A percentile compares a stretch with the other conserved stretches of the same genome.
phyloP scores from a whole-genome alignment of 2,797 vertebrate genomes.

The Erethizon dorsatum region DNA sequence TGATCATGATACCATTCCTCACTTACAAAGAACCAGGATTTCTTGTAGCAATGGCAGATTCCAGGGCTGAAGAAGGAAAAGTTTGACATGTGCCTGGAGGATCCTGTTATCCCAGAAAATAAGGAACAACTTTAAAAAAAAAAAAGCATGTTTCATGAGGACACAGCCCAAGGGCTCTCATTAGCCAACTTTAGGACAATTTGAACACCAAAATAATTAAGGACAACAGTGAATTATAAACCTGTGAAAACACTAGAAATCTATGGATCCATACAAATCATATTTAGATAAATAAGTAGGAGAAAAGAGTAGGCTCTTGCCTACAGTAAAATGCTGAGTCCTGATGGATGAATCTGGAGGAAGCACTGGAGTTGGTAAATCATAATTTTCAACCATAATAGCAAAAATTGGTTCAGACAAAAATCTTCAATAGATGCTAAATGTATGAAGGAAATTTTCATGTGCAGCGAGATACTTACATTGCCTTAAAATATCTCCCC shows the following conservation, averaged over 20 bases:
- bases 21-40: background rate
- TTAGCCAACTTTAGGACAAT: background rate
- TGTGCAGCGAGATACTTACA: background rate
- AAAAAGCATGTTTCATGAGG: background rate
- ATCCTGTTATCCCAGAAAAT: background rate
- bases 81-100: background rate
- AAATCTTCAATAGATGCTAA: background rate
- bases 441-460: constrained; percentile 15
- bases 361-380: background rate
- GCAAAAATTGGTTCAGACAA: background rate
- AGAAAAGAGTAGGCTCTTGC: background rate
- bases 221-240: background rate
- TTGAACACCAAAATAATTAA: background rate
- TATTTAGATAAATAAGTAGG: background rate
- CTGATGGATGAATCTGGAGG: background rate
- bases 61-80: background rate
- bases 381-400: background rate
- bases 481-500: background rate
- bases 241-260: background rate
- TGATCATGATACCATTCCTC: background rate
- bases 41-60: background rate
- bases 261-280: background rate
- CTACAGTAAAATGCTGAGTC: background rate
- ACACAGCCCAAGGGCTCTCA: background rate
- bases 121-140: background rate